Percentiles rank a stretch among this genome's conserved stretches.
Evolutionary conservation across 2,797 vertebrate genomes (phyloP).

Genomic region (Pangasius sanitwongsei): DNA sequence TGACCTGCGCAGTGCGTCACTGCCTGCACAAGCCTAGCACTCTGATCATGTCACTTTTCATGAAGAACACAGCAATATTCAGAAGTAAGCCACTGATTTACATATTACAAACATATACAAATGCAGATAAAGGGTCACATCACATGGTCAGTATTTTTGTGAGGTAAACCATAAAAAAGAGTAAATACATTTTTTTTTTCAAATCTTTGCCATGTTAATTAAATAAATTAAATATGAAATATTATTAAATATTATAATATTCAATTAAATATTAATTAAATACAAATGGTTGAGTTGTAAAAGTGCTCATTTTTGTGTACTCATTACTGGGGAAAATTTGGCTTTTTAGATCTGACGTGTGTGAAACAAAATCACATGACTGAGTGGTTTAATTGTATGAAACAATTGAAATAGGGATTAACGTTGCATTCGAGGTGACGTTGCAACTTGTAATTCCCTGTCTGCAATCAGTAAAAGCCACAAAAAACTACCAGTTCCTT

Average conservation of each 20-base stretch:
- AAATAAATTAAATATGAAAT: too few species aligned
- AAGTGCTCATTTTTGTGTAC: too few species aligned
- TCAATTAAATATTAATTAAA: neutral
- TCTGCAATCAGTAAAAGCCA: neutral
- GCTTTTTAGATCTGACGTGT: neutral
- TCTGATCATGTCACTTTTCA: neutral
- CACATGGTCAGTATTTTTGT: neutral
- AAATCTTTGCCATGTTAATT: neutral
- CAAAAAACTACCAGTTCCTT: neutral
- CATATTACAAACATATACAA: too few species aligned
- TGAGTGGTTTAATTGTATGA: neutral
- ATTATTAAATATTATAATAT: too few species aligned
- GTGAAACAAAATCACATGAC: neutral
- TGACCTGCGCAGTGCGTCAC: conserved; percentile 5
- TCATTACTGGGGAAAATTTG: neutral
- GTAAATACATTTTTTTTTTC: neutral
- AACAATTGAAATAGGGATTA: neutral
- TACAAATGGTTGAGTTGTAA: neutral
- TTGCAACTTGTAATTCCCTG: neutral
- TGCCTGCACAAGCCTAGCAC: neutral
- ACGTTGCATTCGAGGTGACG: neutral
- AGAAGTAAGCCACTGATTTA: neutral
- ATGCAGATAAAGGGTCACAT: neutral
- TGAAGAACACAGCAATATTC: neutral
- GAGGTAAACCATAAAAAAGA: too few species aligned